These are phyloP conservation scores for Drosophila eugracilis DNA, from an alignment of 1,140 invertebrate species.

Conservation along the genomic window DNA sequence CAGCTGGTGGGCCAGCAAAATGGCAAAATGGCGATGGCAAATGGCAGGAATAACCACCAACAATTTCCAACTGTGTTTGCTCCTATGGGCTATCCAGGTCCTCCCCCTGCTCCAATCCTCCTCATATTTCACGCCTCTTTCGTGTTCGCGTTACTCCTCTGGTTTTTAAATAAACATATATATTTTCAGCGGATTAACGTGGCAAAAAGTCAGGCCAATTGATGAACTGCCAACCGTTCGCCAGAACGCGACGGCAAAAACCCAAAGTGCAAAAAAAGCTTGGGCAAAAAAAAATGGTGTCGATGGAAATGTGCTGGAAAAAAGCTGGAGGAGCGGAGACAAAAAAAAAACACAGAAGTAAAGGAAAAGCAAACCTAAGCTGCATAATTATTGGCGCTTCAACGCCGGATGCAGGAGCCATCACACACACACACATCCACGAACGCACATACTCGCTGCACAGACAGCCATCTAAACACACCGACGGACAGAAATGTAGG, in stretches of 20 bases:
- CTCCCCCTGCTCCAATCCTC: slow-evolving; percentile 6
- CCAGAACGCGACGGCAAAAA: background rate
- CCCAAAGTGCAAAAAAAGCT: background rate
- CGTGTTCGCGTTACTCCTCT: slow-evolving; percentile 14
- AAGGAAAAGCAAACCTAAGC: slow-evolving; percentile 42
- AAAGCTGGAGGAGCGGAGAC: background rate
- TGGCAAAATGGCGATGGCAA: slow-evolving; percentile 1
- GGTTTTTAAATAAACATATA: slow-evolving; percentile 9
- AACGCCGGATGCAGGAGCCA: slow-evolving; percentile 63
- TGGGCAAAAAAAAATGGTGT: background rate
- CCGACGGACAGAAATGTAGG: background rate
- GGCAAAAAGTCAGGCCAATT: slow-evolving; percentile 48
- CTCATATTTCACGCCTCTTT: slow-evolving; percentile 52
- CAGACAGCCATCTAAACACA: background rate
- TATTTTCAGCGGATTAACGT: slow-evolving; percentile 31
- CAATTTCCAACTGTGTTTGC: slow-evolving; percentile 22
- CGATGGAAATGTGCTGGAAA: background rate
- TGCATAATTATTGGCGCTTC: slow-evolving; percentile 78
- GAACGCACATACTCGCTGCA: background rate
- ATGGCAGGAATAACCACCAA: slow-evolving; percentile 13
- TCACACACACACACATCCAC: slow-evolving; percentile 2
- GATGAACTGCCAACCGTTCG: slow-evolving; percentile 31
- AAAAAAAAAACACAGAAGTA: background rate
- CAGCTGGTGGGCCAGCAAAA: slow-evolving; percentile 4
- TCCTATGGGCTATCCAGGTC: no score